Evolutionary conservation across 2,797 vertebrate genomes (phyloP).

Genomic region (Neoniphon sammara): DNA sequence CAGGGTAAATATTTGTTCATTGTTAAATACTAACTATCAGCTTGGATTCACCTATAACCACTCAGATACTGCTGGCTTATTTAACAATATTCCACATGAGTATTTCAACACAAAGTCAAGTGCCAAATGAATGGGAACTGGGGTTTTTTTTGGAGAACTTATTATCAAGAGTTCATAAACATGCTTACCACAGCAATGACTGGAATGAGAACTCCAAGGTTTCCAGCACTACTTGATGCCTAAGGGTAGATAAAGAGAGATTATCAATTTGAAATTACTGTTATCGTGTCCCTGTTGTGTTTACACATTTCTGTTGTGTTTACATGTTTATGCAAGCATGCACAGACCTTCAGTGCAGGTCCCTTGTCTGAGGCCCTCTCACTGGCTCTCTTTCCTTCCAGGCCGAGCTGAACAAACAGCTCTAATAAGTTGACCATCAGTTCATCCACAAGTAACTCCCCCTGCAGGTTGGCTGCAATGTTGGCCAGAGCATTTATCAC

Average conservation of each 20-base stretch:
- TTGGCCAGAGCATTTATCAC: slow-evolving; percentile 98
- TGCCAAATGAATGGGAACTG: not conserved
- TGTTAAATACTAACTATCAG: slow-evolving; percentile 76
- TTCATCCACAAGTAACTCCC: slow-evolving; percentile 93
- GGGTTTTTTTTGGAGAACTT: not conserved
- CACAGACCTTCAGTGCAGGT: slow-evolving; percentile 90
- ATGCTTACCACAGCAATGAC: slow-evolving; percentile 97
- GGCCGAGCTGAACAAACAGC: slow-evolving; percentile 95
- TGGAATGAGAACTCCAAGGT: slow-evolving; percentile 96
- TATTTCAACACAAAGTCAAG: slow-evolving; percentile 8
- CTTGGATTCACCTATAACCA: slow-evolving; percentile 26
- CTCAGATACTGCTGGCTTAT: slow-evolving; percentile 23
- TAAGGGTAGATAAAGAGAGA: slow-evolving; percentile 67
- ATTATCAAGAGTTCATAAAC: not conserved
- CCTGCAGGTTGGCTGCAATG: slow-evolving; percentile 97
- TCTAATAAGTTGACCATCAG: slow-evolving; percentile 96
- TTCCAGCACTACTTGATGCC: slow-evolving; percentile 97
- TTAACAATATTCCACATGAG: slow-evolving; percentile 1
- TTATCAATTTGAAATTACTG: slow-evolving; percentile 19
- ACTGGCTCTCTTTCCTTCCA: slow-evolving; percentile 96
- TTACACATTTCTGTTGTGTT: not conserved
- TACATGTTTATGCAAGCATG: slow-evolving; percentile 9
- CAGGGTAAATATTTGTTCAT: slow-evolving; percentile 89
- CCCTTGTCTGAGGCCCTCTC: slow-evolving; percentile 97
- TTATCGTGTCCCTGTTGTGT: slow-evolving; percentile 27